Evolutionary conservation across 2,888 invertebrate species (phyloP).

Genomic region (Pseudeuparius sepicola): DNA sequence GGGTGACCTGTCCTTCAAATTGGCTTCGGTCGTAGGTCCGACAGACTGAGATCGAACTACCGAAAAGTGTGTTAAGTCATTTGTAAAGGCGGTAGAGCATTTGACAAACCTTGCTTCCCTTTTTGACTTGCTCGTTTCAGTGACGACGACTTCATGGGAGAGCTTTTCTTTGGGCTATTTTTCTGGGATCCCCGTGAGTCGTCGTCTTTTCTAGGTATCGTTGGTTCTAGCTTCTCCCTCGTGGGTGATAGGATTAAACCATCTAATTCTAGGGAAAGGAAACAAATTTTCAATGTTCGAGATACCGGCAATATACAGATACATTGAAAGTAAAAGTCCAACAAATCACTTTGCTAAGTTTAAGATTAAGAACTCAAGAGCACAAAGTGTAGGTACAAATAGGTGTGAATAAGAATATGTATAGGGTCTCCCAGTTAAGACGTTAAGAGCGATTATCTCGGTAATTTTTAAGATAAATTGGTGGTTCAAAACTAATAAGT

Average conservation of each 20-base stretch:
- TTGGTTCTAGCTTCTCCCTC: constrained; percentile 61
- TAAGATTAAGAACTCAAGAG: no score
- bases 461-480: no score
- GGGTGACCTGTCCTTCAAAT: constrained; percentile 59
- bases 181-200: constrained; percentile 41
- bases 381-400: no score
- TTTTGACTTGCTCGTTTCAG: constrained; percentile 41
- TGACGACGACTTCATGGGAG: constrained; percentile 48
- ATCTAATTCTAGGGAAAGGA: constrained; percentile 44
- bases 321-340: no score
- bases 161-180: constrained; percentile 44
- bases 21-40: constrained; percentile 47
- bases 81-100: constrained; percentile 20
- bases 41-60: constrained; percentile 60
- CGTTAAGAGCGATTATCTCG: no score
- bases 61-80: constrained; percentile 21
- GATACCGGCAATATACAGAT: no score
- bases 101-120: constrained; percentile 46
- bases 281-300: background rate
- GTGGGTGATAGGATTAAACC: constrained; percentile 61
- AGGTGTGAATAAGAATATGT: no score
- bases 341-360: no score
- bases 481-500: no score
- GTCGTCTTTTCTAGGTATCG: constrained; percentile 48
- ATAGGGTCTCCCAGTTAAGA: no score